Evolutionary conservation across 2,888 invertebrate genomes (phyloP).

Genomic region (Drosophila conformis): DNA sequence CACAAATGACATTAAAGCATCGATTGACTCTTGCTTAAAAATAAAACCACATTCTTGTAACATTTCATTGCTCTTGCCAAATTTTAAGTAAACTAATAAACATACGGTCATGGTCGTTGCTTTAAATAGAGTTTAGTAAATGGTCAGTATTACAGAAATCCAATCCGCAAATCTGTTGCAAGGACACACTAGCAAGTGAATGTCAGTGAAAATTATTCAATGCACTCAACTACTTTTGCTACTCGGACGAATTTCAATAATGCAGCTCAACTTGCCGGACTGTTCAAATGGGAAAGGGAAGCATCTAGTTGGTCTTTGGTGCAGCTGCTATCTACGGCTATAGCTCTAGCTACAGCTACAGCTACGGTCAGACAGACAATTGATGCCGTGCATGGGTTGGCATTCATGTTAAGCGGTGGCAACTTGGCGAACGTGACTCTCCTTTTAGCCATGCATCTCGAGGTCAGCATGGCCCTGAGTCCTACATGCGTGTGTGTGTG

Average conservation of each 20-base stretch:
- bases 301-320: conserved; percentile 41
- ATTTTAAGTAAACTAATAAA: neutral
- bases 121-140: conserved; percentile 23
- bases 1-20: conserved; percentile 11
- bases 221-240: conserved; percentile 75
- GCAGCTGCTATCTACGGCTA: conserved; percentile 8
- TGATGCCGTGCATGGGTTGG: conserved; percentile 66
- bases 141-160: conserved; percentile 40
- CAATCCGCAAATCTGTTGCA: conserved; percentile 27
- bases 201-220: conserved; percentile 49
- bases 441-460: conserved; percentile 23
- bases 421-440: conserved; percentile 65
- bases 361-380: conserved; percentile 71
- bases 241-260: conserved; percentile 72
- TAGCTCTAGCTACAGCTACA: neutral
- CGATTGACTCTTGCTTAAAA: conserved; percentile 55
- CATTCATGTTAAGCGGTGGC: conserved; percentile 58
- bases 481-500: conserved; percentile 22
- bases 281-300: conserved; percentile 2
- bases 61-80: neutral
- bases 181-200: conserved; percentile 16
- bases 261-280: conserved; percentile 41
- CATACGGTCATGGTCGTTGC: neutral
- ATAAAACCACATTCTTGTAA: conserved; percentile 25
- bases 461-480: conserved; percentile 18